These are phyloP conservation scores for Propithecus perrieri DNA, from an alignment of 2,797 vertebrate genomes.

Conservation along the genomic window DNA sequence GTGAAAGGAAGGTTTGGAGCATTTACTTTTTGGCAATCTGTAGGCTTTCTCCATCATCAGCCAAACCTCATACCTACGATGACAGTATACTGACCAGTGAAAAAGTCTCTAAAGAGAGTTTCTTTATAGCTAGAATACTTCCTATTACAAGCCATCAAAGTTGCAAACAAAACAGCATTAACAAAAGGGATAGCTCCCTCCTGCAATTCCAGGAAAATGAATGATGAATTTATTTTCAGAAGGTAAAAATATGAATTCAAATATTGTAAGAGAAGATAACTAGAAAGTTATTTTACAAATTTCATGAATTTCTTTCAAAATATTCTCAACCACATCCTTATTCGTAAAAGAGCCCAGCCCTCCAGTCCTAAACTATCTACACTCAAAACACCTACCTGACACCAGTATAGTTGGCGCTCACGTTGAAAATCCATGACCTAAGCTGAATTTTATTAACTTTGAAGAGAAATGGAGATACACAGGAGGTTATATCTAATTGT, in stretches of 20 bases:
- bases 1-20: slow-evolving; percentile 69
- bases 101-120: slow-evolving; percentile 19
- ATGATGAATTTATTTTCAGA: slow-evolving; percentile 21
- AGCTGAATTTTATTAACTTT: neutral
- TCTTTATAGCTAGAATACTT: slow-evolving; percentile 22
- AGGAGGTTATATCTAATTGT: neutral
- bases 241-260: slow-evolving; percentile 29
- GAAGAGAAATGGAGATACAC: neutral
- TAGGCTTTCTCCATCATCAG: slow-evolving; percentile 37
- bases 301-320: slow-evolving; percentile 40
- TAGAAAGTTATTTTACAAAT: slow-evolving; percentile 45
- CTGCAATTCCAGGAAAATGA: slow-evolving; percentile 42
- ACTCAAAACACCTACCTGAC: neutral
- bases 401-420: neutral
- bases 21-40: slow-evolving; percentile 71
- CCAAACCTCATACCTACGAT: slow-evolving; percentile 9
- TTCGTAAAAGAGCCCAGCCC: neutral
- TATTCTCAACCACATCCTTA: neutral
- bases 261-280: neutral
- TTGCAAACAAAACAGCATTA: slow-evolving; percentile 33
- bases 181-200: neutral
- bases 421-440: neutral
- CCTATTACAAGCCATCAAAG: slow-evolving; percentile 25
- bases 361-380: neutral
- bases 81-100: neutral